Base-by-base conservation (phyloP, 2,888 invertebrate species). In the Nycteola revayana region DNA sequence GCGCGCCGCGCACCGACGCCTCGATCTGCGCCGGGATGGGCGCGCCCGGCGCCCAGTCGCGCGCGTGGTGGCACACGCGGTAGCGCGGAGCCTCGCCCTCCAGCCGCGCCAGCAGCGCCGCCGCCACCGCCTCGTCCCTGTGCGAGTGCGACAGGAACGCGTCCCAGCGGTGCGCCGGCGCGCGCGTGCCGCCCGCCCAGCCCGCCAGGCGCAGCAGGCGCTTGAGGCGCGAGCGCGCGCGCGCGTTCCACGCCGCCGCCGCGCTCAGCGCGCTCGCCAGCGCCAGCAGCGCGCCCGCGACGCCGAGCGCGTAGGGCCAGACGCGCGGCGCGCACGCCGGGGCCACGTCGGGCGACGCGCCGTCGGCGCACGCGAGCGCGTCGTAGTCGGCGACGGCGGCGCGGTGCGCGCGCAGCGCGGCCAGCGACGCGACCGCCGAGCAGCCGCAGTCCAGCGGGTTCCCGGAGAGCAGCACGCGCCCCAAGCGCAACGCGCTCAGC, bases 91-190 rank as follows among this genome's bases (percentile, higher is more conserved):
- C 35, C 75, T 78, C 58, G 71, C 95, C 95, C 37, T 96, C 79
- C 28, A 90, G 90, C 0, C 93, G 90, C 25, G 94, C 90, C 24
- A 94, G 87, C 40, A 96, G 69, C 47, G 92, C 85, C 28, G 92
- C 90, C 0, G 91, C 81, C 7, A 95, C 92, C 60, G 94, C 90
- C 60, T 93, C 93, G 69, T 96, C 96, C 65, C 91, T 90, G 66
- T 94, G 93, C 2, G 95, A 93, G 69, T 93, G 96, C 54, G 95
- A 95, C 46, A 96, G 89, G 72, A 96, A 96, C 0, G 94, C 95
- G 72, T 96, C 96, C 74, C 92, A 96, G 14, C 36, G 59, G 3
- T 54, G 46, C 24, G 10, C 49, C 21, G 37, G 60, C 56, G 55
- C 61, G 14, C 64, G 48, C 51, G 42, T 52, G 29, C 22, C 17